These are phyloP conservation scores for Pogonocherus hispidulus DNA, from an alignment of 2,888 invertebrate species.

Conservation along the genomic window DNA sequence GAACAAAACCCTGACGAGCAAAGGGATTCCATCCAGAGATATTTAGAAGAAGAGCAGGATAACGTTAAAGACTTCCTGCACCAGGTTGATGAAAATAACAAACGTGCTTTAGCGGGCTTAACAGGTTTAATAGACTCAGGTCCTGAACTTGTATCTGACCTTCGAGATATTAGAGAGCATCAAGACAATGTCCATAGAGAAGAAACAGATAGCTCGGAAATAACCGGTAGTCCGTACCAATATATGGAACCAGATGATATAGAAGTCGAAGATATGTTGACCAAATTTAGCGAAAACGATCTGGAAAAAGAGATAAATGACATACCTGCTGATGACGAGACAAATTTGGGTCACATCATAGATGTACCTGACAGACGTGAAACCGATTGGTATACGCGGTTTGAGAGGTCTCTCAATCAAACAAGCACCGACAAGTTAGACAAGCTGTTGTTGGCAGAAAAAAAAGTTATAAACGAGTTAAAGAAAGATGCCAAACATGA, in stretches of 20 bases:
- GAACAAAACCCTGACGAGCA: not conserved
- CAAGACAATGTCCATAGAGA: too few relatives aligned
- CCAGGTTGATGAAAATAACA: slow-evolving; percentile 26
- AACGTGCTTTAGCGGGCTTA: slow-evolving; percentile 19
- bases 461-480: slow-evolving; percentile 20
- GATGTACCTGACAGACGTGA: slow-evolving; percentile 37
- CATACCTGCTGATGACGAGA: slow-evolving; percentile 8
- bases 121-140: not conserved
- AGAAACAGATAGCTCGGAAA: too few relatives aligned
- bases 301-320: not conserved
- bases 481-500: slow-evolving; percentile 33
- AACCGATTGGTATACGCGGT: slow-evolving; percentile 24
- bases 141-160: not conserved
- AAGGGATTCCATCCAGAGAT: slow-evolving; percentile 3
- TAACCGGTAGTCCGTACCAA: not conserved
- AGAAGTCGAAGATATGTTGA: too few relatives aligned
- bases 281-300: not conserved
- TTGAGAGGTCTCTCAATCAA: slow-evolving; percentile 16
- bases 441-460: slow-evolving; percentile 12
- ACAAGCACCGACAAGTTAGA: not conserved
- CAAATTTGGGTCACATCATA: slow-evolving; percentile 32
- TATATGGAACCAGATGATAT: not conserved
- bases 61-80: slow-evolving; percentile 23
- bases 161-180: not conserved
- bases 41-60: slow-evolving; percentile 27